Conservation (phyloP, 2,797 vertebrate genomes). For the Catharus ustulatus region DNA sequence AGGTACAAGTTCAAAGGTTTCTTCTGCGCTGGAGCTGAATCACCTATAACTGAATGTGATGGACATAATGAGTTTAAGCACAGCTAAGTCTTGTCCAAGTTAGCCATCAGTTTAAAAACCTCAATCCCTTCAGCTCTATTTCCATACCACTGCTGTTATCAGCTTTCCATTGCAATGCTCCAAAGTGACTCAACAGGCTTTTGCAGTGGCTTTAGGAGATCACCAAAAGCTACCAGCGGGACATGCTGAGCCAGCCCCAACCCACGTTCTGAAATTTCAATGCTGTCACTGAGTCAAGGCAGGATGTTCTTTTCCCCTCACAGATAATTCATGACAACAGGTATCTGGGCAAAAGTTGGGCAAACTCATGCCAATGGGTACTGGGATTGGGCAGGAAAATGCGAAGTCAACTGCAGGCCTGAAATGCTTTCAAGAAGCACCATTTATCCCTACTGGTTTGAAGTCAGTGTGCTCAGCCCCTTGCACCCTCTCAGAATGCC, state of each 20-base stretch:
- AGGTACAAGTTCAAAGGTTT: not conserved
- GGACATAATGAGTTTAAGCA: conserved; percentile 53
- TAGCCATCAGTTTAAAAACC: conserved; percentile 50
- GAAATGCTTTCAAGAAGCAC: not conserved
- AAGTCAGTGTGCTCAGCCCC: not conserved
- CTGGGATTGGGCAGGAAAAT: not conserved
- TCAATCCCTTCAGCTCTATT: conserved; percentile 53
- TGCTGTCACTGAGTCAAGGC: accelerated
- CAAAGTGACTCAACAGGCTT: conserved; percentile 37
- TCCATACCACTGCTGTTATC: not conserved
- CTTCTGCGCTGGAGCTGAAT: not conserved
- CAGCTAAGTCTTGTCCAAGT: conserved; percentile 44
- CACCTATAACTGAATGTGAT: not conserved
- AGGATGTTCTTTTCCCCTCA: not conserved
- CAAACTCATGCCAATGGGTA: not conserved
- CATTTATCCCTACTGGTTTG: not conserved
- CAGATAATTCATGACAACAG: not conserved
- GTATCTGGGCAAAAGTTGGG: not conserved
- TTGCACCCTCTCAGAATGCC: accelerated
- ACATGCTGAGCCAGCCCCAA: not conserved
- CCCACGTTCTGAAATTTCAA: not conserved
- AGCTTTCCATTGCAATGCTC: conserved; percentile 50
- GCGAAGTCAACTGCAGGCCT: not conserved
- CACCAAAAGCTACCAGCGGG: not conserved
- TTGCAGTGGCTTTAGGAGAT: conserved; percentile 35